A percentile compares a stretch with the other conserved stretches of the same genome.
Conservation (phyloP, 2,113 vertebrate genomes). For the Thinocorus orbignyianus region DNA sequence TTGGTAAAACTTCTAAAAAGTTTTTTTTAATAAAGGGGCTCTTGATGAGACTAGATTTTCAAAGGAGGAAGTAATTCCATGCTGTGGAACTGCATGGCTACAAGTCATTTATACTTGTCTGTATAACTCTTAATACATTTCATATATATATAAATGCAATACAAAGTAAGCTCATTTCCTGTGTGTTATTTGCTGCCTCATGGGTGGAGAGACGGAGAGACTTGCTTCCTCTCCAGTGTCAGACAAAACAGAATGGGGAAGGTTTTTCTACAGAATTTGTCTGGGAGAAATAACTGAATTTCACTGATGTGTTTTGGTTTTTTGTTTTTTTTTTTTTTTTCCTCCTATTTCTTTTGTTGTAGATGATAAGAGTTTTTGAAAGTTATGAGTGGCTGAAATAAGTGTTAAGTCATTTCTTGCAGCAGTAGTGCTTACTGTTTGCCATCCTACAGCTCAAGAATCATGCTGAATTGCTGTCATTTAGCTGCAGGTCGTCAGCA, state of each 20-base stretch:
- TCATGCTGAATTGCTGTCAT: background rate
- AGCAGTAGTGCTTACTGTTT: background rate
- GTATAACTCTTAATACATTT: background rate
- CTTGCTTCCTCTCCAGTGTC: background rate
- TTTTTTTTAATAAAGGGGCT: background rate
- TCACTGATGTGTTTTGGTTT: background rate
- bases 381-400: background rate
- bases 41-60: background rate
- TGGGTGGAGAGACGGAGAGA: background rate
- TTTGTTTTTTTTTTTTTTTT: background rate
- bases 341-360: background rate
- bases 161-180: background rate
- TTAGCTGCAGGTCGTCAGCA: background rate
- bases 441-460: background rate
- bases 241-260: background rate
- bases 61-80: background rate
- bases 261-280: background rate
- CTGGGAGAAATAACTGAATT: background rate
- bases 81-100: background rate
- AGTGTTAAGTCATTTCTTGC: background rate
- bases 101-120: background rate
- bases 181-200: accelerated
- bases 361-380: background rate
- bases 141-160: background rate
- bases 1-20: background rate